These are phyloP conservation scores for Rousettus leschenaultii DNA, from an alignment of 2,113 vertebrate genomes.

Conservation along the genomic window DNA sequence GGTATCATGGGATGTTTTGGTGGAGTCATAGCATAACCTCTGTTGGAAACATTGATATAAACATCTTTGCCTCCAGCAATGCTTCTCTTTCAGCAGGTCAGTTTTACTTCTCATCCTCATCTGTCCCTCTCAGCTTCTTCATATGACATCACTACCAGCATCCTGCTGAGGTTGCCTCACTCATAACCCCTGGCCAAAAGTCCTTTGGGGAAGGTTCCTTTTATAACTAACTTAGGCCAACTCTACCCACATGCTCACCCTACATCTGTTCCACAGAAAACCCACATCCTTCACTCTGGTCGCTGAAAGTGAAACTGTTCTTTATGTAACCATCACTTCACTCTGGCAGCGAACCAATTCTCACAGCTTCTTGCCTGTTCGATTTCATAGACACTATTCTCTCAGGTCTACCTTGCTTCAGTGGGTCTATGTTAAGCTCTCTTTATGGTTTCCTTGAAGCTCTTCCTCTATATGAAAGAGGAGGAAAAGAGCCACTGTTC, in stretches of 20 bases:
- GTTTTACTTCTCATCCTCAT: neutral
- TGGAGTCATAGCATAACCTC: neutral
- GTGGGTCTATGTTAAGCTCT: neutral
- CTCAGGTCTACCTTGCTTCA: neutral
- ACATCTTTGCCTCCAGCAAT: neutral
- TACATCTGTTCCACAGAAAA: neutral
- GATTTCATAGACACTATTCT: neutral
- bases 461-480: neutral
- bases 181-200: neutral
- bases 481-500: neutral
- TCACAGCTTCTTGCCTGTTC: neutral
- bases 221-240: neutral
- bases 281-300: neutral
- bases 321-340: neutral
- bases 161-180: neutral
- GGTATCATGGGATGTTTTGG: neutral
- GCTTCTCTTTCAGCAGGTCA: neutral
- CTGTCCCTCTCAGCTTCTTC: neutral
- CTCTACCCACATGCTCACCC: neutral
- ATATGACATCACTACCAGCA: neutral
- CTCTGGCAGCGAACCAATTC: fast-evolving
- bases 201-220: neutral
- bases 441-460: neutral
- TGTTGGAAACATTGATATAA: neutral
- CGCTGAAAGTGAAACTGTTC: neutral